phyloP scores from a whole-genome alignment of 2,888 invertebrate species.

The Frankliniella intonsa region DNA sequence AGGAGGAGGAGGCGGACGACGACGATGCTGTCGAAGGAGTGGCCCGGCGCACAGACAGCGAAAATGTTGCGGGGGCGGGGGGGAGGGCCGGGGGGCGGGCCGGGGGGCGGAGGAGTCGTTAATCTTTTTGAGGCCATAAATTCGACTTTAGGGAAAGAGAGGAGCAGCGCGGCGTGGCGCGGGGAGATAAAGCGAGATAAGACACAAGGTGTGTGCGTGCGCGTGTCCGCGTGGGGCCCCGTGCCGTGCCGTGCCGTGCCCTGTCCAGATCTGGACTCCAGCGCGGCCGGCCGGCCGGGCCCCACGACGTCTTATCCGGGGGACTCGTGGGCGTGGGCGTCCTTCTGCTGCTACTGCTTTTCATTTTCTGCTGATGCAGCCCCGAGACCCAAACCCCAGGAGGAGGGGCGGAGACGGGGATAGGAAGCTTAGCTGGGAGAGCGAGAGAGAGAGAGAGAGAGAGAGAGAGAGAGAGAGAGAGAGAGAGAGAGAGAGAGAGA shows the following conservation, averaged over 20 bases:
- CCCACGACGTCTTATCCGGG: no score
- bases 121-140: conserved; percentile 23
- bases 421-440: not conserved
- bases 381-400: no score
- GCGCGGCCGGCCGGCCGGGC: no score
- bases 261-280: no score
- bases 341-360: no score
- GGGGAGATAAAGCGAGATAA: conserved; percentile 19
- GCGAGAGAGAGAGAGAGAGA: not conserved
- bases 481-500: conserved; percentile 1
- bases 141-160: conserved; percentile 23
- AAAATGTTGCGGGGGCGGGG: no score
- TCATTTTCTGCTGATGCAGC: no score
- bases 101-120: not conserved
- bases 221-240: not conserved
- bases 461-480: not conserved
- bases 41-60: not conserved
- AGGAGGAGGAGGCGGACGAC: no score
- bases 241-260: no score
- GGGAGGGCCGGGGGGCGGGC: not conserved
- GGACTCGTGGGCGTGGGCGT: no score
- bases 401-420: no score
- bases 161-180: not conserved
- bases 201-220: not conserved
- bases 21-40: not conserved